Conservation (phyloP, 2,113 vertebrate genomes). For the Hippoglossus stenolepis region DNA sequence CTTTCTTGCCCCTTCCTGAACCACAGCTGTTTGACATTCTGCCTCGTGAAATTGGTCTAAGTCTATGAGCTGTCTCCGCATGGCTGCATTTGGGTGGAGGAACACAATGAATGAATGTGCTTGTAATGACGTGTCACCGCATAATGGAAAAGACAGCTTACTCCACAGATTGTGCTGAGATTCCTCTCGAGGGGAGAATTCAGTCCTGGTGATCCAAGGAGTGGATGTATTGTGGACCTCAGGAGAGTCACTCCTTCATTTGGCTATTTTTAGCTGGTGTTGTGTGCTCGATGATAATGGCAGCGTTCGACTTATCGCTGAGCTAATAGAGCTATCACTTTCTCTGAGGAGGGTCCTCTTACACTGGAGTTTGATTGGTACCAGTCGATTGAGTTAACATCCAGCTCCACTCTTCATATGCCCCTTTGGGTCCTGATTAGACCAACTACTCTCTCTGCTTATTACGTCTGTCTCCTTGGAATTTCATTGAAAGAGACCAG, state of each 20-base stretch:
- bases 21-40: slow-evolving; percentile 61
- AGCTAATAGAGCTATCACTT: slow-evolving; percentile 57
- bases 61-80: slow-evolving; percentile 51
- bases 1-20: slow-evolving; percentile 23
- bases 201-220: slow-evolving; percentile 26
- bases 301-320: slow-evolving; percentile 52
- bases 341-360: slow-evolving; percentile 49
- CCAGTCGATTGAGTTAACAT: slow-evolving; percentile 20
- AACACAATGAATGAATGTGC: slow-evolving; percentile 71
- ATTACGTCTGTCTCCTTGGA: not conserved
- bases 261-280: slow-evolving; percentile 69
- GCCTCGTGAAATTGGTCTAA: slow-evolving; percentile 46
- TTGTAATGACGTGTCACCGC: slow-evolving; percentile 61
- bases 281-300: slow-evolving; percentile 48
- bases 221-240: slow-evolving; percentile 28
- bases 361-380: slow-evolving; percentile 36
- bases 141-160: slow-evolving; percentile 73
- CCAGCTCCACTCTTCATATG: slow-evolving; percentile 6
- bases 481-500: not conserved
- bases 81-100: slow-evolving; percentile 68
- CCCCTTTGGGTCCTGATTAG: slow-evolving; percentile 11
- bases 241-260: slow-evolving; percentile 40
- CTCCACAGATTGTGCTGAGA: slow-evolving; percentile 60
- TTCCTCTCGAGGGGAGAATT: slow-evolving; percentile 28
- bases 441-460: not conserved